These are phyloP conservation scores for Bothrops jararaca DNA, from an alignment of 2,113 vertebrate species.

Conservation along the genomic window DNA sequence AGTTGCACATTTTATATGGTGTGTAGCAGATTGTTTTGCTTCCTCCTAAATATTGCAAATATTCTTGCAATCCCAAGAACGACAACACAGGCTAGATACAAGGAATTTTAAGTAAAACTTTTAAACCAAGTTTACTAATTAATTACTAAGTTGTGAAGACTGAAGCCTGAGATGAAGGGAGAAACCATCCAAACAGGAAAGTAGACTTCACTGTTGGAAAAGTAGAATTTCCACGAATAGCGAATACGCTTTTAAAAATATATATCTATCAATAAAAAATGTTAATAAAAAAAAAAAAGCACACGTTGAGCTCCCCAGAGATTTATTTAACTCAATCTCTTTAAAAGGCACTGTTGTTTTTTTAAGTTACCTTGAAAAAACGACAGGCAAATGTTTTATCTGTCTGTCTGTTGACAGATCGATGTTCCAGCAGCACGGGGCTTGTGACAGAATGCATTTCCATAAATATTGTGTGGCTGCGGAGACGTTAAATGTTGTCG, in stretches of 20 bases:
- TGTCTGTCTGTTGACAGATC: not conserved
- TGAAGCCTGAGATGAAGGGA: not conserved
- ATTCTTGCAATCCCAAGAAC: not conserved
- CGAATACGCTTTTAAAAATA: not conserved
- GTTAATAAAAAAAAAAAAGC: too few species aligned
- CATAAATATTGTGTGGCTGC: not conserved
- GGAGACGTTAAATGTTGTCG: not conserved
- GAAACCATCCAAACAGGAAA: not conserved
- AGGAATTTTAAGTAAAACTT: slow-evolving; percentile 25
- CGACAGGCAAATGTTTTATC: not conserved
- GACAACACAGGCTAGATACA: not conserved
- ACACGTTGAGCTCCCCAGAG: not conserved
- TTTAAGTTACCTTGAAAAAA: not conserved
- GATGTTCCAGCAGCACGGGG: not conserved
- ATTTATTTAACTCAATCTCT: not conserved
- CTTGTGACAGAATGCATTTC: not conserved
- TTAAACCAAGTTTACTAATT: slow-evolving; percentile 7
- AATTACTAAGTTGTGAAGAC: not conserved
- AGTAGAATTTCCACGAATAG: not conserved
- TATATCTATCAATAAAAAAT: too few species aligned
- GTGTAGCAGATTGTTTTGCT: not conserved
- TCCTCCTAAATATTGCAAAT: not conserved
- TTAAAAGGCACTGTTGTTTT: not conserved
- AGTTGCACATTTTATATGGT: not conserved
- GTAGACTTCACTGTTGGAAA: not conserved